phyloP scores from a whole-genome alignment of 35 echinoderm and acorn worm species.

The Anneissia japonica region DNA sequence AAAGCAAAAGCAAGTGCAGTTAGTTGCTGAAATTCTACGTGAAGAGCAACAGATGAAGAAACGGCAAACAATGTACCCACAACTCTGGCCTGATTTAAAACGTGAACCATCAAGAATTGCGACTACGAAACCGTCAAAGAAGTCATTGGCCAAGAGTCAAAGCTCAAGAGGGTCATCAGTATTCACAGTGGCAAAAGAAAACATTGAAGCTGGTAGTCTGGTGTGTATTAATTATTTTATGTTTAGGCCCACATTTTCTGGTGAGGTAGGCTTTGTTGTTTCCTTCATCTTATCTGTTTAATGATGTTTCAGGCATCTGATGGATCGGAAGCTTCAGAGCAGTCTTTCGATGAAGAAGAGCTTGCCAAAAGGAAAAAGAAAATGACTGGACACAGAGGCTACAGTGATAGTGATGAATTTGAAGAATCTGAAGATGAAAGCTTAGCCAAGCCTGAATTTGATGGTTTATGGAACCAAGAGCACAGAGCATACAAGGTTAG shows the following conservation, averaged over 20 bases:
- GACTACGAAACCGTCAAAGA: constrained; percentile 25
- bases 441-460: constrained; percentile 92
- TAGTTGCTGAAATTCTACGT: constrained; percentile 58
- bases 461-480: constrained; percentile 80
- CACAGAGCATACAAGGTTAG: constrained; percentile 82
- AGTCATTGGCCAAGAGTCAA: neutral
- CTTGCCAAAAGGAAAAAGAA: too few relatives aligned
- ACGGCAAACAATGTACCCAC: constrained; percentile 79
- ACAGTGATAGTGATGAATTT: neutral
- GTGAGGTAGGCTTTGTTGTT: too few relatives aligned
- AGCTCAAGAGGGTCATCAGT: too few relatives aligned
- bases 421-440: constrained; percentile 59
- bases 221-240: too few relatives aligned
- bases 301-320: too few relatives aligned
- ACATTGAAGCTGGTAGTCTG: too few relatives aligned
- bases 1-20: constrained; percentile 66
- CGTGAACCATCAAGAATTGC: constrained; percentile 39
- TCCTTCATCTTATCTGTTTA: too few relatives aligned
- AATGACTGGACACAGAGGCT: too few relatives aligned
- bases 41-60: constrained; percentile 95
- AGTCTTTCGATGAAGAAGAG: too few relatives aligned
- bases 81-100: constrained; percentile 59
- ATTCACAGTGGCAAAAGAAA: too few relatives aligned
- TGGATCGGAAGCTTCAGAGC: too few relatives aligned
- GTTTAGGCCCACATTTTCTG: too few relatives aligned